A percentile compares a stretch with the other conserved stretches of the same genome.
These are phyloP conservation scores for Silvanus unidentatus DNA, from an alignment of 2,888 invertebrate species.

Conservation along the genomic window DNA sequence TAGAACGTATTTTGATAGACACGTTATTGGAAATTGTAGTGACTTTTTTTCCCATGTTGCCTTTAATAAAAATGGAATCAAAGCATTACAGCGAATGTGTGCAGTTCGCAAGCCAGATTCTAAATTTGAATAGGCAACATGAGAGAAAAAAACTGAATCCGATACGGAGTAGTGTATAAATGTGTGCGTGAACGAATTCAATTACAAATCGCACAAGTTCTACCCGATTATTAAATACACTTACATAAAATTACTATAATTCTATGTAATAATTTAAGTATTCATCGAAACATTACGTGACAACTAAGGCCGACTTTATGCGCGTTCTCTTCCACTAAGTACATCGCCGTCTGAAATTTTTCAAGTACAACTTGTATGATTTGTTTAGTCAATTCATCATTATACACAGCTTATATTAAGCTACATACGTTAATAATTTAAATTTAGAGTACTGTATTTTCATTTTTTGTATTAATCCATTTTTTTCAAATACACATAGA, in stretches of 20 bases:
- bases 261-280: slow-evolving; percentile 6
- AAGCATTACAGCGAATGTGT: slow-evolving; percentile 21
- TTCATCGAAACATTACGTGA: slow-evolving; percentile 22
- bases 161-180: slow-evolving; percentile 47
- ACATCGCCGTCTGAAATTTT: too few relatives aligned
- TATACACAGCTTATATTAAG: slow-evolving; percentile 43
- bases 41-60: slow-evolving; percentile 15
- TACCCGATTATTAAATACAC: slow-evolving; percentile 17
- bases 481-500: slow-evolving; percentile 40
- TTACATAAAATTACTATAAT: slow-evolving; percentile 8
- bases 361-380: slow-evolving; percentile 9
- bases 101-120: slow-evolving; percentile 16
- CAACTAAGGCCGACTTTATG: slow-evolving; percentile 11
- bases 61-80: slow-evolving; percentile 12
- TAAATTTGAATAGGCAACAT: slow-evolving; percentile 3
- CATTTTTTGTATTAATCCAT: slow-evolving; percentile 26
- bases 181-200: slow-evolving; percentile 44
- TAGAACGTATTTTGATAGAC: slow-evolving; percentile 13
- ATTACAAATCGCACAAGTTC: slow-evolving; percentile 24
- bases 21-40: slow-evolving; percentile 11
- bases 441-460: slow-evolving; percentile 35
- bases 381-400: slow-evolving; percentile 33
- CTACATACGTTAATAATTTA: slow-evolving; percentile 38
- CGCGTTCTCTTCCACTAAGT: too few relatives aligned
- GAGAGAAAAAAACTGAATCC: slow-evolving; percentile 32